A percentile compares a stretch with the other conserved stretches of the same genome.
Conservation (phyloP, 2,888 invertebrate species). For the Cephus runcator region DNA sequence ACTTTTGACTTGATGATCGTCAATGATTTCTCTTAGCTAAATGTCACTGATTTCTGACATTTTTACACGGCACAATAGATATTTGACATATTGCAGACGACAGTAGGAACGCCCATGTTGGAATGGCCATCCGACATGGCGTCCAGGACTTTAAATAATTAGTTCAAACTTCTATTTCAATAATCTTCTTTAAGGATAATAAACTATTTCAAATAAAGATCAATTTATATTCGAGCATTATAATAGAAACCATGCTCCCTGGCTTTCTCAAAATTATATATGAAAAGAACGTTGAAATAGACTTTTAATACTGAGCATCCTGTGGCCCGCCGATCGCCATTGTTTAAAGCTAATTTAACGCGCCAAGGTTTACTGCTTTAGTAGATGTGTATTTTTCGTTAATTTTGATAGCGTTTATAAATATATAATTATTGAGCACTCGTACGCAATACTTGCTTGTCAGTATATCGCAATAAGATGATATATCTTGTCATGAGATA, state of each 20-base stretch:
- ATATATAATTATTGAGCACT: not conserved
- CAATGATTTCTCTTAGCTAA: slow-evolving; percentile 4
- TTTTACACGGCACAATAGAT: slow-evolving; percentile 19
- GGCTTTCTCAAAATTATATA: not conserved
- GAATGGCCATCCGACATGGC: slow-evolving; percentile 4
- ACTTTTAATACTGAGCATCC: not conserved
- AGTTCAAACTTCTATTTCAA: not conserved
- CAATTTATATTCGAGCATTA: not conserved
- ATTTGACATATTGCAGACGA: slow-evolving; percentile 54
- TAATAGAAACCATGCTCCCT: not conserved
- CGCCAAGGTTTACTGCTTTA: not conserved
- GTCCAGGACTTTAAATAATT: not conserved
- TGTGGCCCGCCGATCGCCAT: not conserved
- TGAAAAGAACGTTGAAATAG: not conserved
- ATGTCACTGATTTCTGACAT: slow-evolving; percentile 25
- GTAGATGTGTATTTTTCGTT: not conserved
- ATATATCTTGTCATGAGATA: not conserved
- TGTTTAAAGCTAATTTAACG: not conserved
- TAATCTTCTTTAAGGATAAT: not conserved
- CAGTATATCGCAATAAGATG: not conserved
- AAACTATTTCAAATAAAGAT: not conserved
- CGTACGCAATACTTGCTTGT: not conserved
- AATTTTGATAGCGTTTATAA: not conserved
- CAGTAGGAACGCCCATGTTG: slow-evolving; percentile 52
- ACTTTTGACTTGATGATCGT: not conserved